Percentiles rank a stretch among this genome's conserved stretches.
phyloP scores from a whole-genome alignment of 35 echinoderm and acorn worm species.

The Stichopus chloronotus region DNA sequence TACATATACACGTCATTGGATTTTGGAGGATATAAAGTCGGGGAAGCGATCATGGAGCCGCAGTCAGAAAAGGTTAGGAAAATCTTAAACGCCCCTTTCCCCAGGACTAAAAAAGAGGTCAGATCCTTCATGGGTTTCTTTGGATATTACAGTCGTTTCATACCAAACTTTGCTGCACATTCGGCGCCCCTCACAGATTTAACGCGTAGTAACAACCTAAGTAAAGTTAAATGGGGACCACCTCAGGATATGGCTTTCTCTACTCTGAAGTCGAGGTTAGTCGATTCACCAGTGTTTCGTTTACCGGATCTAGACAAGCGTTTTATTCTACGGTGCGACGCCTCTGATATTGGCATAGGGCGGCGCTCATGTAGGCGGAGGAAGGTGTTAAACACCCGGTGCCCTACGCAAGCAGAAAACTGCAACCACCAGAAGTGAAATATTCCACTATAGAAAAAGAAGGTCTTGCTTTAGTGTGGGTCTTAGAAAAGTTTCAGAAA shows the following conservation, averaged over 20 bases:
- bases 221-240: not conserved
- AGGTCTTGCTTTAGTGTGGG: not conserved
- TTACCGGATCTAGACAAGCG: not conserved
- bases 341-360: not conserved
- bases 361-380: not conserved
- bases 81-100: not conserved
- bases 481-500: not conserved
- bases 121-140: not conserved
- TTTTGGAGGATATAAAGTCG: not conserved
- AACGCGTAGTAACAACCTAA: not conserved
- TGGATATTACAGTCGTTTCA: too few relatives aligned
- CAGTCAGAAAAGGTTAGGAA: not conserved
- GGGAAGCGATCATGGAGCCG: not conserved
- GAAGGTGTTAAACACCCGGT: not conserved
- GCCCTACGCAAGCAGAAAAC: not conserved
- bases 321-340: not conserved
- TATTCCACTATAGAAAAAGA: not conserved
- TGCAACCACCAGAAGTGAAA: not conserved
- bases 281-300: not conserved
- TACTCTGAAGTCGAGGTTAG: not conserved
- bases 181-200: too few relatives aligned
- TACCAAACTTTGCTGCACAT: too few relatives aligned
- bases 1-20: not conserved
- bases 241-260: not conserved
- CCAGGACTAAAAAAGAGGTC: not conserved